Conservation (phyloP, 2,797 vertebrate genomes). For the Champsocephalus gunnari region DNA sequence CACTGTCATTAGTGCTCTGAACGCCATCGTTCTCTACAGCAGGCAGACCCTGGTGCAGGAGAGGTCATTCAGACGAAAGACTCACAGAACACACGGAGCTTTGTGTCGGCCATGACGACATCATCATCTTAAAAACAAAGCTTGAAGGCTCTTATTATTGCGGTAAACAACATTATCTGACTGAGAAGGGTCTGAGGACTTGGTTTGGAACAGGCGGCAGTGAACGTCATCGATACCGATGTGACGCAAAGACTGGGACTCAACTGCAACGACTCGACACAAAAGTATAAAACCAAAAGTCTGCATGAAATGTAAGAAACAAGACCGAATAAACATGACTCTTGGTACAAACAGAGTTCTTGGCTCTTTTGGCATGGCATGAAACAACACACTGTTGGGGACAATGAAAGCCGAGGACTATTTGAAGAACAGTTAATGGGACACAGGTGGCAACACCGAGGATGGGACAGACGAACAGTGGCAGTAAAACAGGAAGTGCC, state of each 20-base stretch:
- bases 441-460: too few relatives aligned
- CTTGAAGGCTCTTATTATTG: slow-evolving; percentile 3
- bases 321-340: too few relatives aligned
- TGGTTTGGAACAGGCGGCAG: neutral
- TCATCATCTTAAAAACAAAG: slow-evolving; percentile 11
- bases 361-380: too few relatives aligned
- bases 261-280: too few relatives aligned
- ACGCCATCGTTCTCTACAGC: neutral
- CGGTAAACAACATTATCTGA: slow-evolving; percentile 6
- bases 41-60: neutral
- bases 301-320: too few relatives aligned
- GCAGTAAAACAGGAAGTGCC: too few relatives aligned
- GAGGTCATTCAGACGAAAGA: neutral
- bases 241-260: slow-evolving; percentile 9
- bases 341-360: too few relatives aligned
- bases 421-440: too few relatives aligned
- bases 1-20: neutral
- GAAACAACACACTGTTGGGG: too few relatives aligned
- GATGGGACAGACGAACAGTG: too few relatives aligned
- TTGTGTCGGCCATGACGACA: neutral
- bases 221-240: neutral
- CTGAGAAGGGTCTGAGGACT: neutral
- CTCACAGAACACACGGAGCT: neutral
- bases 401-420: too few relatives aligned
- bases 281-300: too few relatives aligned